Evolutionary conservation across 2,113 vertebrate species (phyloP), one percentile per base, ranked within the genome.

Genomic region (Grammomys surdaster): DNA sequence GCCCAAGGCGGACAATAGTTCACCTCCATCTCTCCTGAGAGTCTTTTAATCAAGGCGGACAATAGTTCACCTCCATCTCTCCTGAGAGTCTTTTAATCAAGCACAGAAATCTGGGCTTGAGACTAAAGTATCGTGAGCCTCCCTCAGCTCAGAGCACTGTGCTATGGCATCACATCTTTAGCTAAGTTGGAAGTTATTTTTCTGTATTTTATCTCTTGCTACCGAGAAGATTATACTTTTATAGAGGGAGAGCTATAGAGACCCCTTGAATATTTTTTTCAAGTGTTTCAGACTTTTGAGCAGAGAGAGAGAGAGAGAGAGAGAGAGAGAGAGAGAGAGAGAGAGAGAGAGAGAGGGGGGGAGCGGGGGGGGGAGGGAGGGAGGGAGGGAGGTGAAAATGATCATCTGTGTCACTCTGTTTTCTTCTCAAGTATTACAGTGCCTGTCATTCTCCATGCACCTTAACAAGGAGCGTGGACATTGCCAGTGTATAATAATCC

Each of bases 211-310:
- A 10, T 84, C 46, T 90, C 56, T 76, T 72, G 26, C 48, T 85
- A 7, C 67, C 58, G 58, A 54, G 87, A 91, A 91, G 40, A 81
- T 63, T 13, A 56, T 65, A 7, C 33, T 95, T 95, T 95, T 85
- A 31, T 75, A 60, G 51, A 92, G 28, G 7, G 31, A 72, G 43
- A 72, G 20, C 14, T 77, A 4, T 40, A 7, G 69, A 58, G 84
- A 13, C 40, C 84, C 36, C 24, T 76, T 77, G 48, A 88, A 56
- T 94, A 28, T 88, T 73, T 95, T 90, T 95, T 70, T 48, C 75
- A 28, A 43, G 4, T 93, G 51, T 84, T 75, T 84, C 24, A 80
- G 48, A 95, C 19, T 60, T 69, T n/a, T 54, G 7, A 13, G n/a
- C 63, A 58, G 4, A 56, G 54, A 16, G 56, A 48, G 28, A 43